phyloP scores from a whole-genome alignment of 2,797 vertebrate genomes.

The Ara ararauna region DNA sequence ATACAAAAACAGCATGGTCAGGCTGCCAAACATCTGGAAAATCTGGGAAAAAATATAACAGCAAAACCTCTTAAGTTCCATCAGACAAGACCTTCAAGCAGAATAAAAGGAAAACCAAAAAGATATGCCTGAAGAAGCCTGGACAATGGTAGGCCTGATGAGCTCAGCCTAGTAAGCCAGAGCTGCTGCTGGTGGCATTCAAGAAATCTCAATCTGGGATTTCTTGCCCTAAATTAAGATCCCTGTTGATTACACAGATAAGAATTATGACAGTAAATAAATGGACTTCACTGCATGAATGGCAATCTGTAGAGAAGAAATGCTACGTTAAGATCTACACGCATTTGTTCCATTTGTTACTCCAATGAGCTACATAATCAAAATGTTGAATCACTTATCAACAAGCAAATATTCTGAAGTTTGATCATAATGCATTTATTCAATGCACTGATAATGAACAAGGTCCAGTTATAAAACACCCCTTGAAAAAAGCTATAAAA shows the following conservation, averaged over 20 bases:
- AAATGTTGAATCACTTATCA: background rate
- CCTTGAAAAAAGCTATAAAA: background rate
- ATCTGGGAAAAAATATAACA: background rate
- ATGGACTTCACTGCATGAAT: background rate
- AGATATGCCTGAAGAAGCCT: background rate
- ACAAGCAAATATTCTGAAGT: background rate
- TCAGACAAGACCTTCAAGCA: background rate
- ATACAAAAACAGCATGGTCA: background rate
- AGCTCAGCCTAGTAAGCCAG: background rate
- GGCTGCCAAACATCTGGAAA: slow-evolving; percentile 26
- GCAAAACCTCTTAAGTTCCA: background rate
- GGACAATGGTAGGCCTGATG: background rate
- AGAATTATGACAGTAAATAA: background rate
- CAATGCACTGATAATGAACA: background rate
- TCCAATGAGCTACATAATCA: background rate
- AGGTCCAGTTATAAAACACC: background rate
- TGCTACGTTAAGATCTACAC: rapidly evolving
- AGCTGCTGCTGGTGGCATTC: background rate
- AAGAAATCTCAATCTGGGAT: background rate
- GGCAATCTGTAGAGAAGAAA: background rate
- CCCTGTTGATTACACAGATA: background rate
- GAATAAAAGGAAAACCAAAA: background rate
- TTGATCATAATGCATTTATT: background rate
- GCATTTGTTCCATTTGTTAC: background rate
- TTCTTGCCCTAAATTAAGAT: background rate